Evolutionary conservation across 2,113 vertebrate genomes (phyloP).

Genomic region (Laticauda laticaudata): DNA sequence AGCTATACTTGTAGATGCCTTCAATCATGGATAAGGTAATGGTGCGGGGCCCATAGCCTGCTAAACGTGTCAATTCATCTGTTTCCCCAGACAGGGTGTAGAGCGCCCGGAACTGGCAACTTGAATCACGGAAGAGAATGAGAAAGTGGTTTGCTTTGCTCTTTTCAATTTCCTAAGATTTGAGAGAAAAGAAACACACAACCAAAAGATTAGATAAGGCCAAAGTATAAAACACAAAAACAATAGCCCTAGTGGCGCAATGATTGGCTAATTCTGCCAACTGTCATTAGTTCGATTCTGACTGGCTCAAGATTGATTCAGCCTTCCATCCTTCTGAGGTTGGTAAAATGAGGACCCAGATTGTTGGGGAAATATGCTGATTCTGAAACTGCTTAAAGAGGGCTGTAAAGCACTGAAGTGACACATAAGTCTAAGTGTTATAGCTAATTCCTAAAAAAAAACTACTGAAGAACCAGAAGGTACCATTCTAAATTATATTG

Average conservation of each 20-base stretch:
- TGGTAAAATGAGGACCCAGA: too few species aligned
- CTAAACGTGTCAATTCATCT: slow-evolving; percentile 81
- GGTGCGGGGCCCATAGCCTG: slow-evolving; percentile 81
- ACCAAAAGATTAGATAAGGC: background rate
- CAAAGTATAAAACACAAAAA: background rate
- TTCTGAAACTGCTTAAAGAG: too few species aligned
- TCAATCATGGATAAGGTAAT: slow-evolving; percentile 81
- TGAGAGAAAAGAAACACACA: background rate
- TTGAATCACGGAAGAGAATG: slow-evolving; percentile 88
- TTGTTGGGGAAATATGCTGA: too few species aligned
- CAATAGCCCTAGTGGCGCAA: too few species aligned
- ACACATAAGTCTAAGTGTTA: too few species aligned
- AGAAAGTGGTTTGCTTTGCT: slow-evolving; percentile 88
- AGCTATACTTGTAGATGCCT: slow-evolving; percentile 93
- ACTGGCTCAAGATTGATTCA: too few species aligned
- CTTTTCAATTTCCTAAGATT: slow-evolving; percentile 84
- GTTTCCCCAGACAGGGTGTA: slow-evolving; percentile 85
- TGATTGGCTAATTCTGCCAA: too few species aligned
- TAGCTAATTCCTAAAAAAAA: background rate
- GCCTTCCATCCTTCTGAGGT: too few species aligned
- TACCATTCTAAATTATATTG: background rate
- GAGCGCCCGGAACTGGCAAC: slow-evolving; percentile 90
- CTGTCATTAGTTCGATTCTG: too few species aligned
- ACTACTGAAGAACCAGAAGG: background rate
- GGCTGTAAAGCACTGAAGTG: too few species aligned